Evolutionary conservation across 2,113 vertebrate genomes (phyloP).

Genomic region (Mellivora capensis): DNA sequence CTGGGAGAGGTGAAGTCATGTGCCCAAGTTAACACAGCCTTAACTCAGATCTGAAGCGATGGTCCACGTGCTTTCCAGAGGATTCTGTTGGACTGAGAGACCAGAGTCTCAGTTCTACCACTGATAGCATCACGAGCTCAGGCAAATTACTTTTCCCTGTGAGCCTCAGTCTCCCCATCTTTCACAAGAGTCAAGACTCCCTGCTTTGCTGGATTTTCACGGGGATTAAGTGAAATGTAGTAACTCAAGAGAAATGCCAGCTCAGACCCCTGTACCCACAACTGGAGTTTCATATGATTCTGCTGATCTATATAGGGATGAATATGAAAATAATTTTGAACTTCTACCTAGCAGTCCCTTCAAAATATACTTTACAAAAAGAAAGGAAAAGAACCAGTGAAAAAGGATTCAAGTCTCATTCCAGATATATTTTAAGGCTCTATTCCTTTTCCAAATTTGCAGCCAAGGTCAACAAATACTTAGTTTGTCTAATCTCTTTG

Average conservation of each 20-base stretch:
- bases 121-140: background rate
- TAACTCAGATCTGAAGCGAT: background rate
- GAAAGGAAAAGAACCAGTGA: background rate
- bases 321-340: background rate
- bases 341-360: background rate
- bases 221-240: background rate
- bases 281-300: background rate
- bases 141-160: background rate
- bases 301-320: background rate
- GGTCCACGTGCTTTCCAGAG: background rate
- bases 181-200: background rate
- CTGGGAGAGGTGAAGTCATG: background rate
- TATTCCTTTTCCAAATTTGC: constrained; percentile 24
- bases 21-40: background rate
- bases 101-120: background rate
- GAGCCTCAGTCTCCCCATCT: background rate
- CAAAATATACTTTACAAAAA: constrained; percentile 3
- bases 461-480: constrained; percentile 68
- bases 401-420: constrained; percentile 26
- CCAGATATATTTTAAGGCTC: constrained; percentile 63
- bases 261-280: background rate
- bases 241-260: background rate
- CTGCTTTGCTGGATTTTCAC: background rate
- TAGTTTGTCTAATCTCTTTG: constrained; percentile 69
- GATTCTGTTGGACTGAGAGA: background rate